These are phyloP conservation scores for Pipistrellus pygmaeus DNA, from an alignment of 2,797 vertebrate genomes.

Conservation along the genomic window DNA sequence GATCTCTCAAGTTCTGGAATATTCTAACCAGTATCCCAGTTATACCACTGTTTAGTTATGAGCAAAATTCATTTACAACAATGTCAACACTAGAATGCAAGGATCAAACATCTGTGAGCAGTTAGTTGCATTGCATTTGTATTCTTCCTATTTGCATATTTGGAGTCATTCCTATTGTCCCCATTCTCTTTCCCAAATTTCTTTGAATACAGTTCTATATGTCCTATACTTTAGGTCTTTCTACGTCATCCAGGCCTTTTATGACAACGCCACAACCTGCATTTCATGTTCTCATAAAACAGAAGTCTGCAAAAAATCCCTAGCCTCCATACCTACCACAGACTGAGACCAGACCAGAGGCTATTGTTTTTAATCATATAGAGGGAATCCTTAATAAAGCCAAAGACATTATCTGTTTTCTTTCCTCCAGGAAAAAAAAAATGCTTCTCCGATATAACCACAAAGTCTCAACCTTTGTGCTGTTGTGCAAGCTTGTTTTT, in stretches of 20 bases:
- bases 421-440: slow-evolving; percentile 41
- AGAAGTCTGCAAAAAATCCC: neutral
- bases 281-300: neutral
- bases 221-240: neutral
- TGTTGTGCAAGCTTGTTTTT: slow-evolving; percentile 25
- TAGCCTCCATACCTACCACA: neutral
- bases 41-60: neutral
- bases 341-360: neutral
- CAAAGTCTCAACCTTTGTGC: slow-evolving; percentile 28
- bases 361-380: neutral
- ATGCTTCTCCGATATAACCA: slow-evolving; percentile 19
- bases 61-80: neutral
- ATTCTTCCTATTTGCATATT: neutral
- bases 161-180: neutral
- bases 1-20: neutral
- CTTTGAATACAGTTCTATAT: neutral
- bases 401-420: neutral
- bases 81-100: neutral
- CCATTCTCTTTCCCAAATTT: neutral
- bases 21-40: neutral
- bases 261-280: neutral
- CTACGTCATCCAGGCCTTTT: neutral
- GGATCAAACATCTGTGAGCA: neutral
- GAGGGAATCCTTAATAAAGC: slow-evolving; percentile 47
- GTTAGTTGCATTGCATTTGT: neutral